Conservation (phyloP, 2,888 invertebrate genomes). For the Syritta pipiens region DNA sequence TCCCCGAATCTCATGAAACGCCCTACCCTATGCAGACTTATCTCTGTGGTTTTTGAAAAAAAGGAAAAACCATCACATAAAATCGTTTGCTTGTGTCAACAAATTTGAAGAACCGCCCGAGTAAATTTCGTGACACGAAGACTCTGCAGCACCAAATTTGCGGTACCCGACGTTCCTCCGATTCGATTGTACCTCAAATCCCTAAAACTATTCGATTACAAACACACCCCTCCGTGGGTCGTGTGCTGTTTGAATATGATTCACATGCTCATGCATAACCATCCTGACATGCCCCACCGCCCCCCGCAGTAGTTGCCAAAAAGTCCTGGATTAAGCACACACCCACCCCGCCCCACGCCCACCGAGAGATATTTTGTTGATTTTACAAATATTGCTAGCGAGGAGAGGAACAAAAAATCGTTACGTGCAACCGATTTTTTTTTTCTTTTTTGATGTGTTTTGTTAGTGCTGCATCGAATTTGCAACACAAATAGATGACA, state of each 20-base stretch:
- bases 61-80: too few relatives aligned
- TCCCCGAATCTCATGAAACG: too few relatives aligned
- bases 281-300: slow-evolving; percentile 7
- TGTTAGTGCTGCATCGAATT: slow-evolving; percentile 58
- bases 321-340: slow-evolving; percentile 48
- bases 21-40: too few relatives aligned
- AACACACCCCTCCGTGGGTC: background rate
- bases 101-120: too few relatives aligned
- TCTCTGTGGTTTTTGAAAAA: too few relatives aligned
- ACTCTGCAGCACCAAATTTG: background rate
- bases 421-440: slow-evolving; percentile 7
- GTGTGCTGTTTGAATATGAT: background rate
- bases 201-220: slow-evolving; percentile 2
- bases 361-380: slow-evolving; percentile 53
- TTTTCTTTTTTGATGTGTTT: slow-evolving; percentile 58
- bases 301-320: slow-evolving; percentile 28
- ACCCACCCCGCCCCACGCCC: background rate
- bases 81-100: too few relatives aligned
- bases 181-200: slow-evolving; percentile 1
- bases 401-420: background rate
- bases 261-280: background rate
- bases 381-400: slow-evolving; percentile 29
- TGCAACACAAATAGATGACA: slow-evolving; percentile 66
- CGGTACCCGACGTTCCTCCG: background rate
- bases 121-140: too few relatives aligned